These are phyloP conservation scores for Motacilla tschutschensis DNA, from an alignment of 2,113 vertebrate species.

Conservation along the genomic window DNA sequence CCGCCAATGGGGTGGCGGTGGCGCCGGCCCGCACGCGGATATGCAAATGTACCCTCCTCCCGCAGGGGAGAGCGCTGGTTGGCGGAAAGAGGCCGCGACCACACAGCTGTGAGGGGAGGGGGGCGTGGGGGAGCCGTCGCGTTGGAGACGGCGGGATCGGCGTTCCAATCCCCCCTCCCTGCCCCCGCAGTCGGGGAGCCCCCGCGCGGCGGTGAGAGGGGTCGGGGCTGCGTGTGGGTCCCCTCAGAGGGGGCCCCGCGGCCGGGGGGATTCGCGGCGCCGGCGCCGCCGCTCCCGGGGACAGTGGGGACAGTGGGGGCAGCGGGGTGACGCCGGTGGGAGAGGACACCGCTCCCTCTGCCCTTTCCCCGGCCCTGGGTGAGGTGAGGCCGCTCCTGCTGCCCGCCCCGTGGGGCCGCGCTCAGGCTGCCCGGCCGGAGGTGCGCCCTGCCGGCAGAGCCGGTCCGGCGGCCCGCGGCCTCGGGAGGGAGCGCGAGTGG, in stretches of 20 bases:
- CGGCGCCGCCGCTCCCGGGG: neutral
- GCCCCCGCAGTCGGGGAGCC: neutral
- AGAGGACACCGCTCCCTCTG: neutral
- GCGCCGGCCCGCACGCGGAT: neutral
- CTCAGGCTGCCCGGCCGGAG: neutral
- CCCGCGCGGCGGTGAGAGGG: neutral
- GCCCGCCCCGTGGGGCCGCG: neutral
- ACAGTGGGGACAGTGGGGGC: too few species aligned
- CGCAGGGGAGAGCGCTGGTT: neutral
- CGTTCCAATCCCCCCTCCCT: fast-evolving
- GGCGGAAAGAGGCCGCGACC: conserved; percentile 1
- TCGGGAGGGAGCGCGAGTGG: neutral
- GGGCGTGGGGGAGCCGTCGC: neutral
- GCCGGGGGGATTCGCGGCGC: too few species aligned
- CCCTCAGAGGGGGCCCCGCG: neutral
- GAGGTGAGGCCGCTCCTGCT: neutral
- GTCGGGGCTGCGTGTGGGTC: fast-evolving
- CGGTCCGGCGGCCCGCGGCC: neutral
- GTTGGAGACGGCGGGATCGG: neutral
- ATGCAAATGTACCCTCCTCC: neutral
- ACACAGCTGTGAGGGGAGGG: neutral
- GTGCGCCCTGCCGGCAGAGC: neutral
- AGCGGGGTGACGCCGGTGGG: neutral
- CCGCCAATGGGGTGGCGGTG: neutral
- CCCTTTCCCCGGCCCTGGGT: neutral